These are phyloP conservation scores for Speoplatyrhinus poulsoni DNA, from an alignment of 2,113 vertebrate genomes.

Conservation along the genomic window DNA sequence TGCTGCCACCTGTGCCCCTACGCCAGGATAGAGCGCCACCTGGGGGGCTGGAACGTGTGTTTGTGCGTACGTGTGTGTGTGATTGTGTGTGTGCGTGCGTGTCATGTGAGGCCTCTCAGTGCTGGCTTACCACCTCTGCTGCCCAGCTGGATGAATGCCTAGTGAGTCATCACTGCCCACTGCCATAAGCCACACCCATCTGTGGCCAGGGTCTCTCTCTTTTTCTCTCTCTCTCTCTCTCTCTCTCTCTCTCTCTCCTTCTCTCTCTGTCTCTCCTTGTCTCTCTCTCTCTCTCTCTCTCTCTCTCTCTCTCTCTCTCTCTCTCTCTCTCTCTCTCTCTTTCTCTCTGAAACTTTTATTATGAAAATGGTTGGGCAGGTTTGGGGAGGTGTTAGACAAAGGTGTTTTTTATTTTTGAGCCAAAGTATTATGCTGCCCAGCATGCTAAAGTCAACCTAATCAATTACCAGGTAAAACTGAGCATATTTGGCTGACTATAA, in stretches of 20 bases:
- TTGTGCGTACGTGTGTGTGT: constrained; percentile 7
- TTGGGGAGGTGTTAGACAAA: too few species aligned
- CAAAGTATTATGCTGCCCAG: too few species aligned
- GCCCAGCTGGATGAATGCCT: constrained; percentile 60
- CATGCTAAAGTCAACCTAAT: too few species aligned
- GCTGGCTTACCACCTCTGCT: constrained; percentile 63
- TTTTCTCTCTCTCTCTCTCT: background rate
- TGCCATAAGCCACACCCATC: constrained; percentile 23
- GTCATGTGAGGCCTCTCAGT: background rate
- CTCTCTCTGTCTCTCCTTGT: background rate
- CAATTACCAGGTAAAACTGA: too few species aligned
- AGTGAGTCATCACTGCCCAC: constrained; percentile 49
- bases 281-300: background rate
- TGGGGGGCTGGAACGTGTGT: constrained; percentile 22
- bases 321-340: background rate
- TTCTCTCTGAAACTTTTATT: background rate
- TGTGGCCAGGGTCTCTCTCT: background rate
- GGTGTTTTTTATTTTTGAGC: too few species aligned
- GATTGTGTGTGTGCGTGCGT: background rate
- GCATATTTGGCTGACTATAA: too few species aligned
- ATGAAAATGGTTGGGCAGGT: too few species aligned
- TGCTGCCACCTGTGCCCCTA: constrained; percentile 56
- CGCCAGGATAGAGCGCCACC: constrained; percentile 24
- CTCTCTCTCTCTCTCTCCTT: background rate
- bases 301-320: background rate